Conservation (phyloP, 2,888 invertebrate genomes). For the Leuctra nigra region DNA sequence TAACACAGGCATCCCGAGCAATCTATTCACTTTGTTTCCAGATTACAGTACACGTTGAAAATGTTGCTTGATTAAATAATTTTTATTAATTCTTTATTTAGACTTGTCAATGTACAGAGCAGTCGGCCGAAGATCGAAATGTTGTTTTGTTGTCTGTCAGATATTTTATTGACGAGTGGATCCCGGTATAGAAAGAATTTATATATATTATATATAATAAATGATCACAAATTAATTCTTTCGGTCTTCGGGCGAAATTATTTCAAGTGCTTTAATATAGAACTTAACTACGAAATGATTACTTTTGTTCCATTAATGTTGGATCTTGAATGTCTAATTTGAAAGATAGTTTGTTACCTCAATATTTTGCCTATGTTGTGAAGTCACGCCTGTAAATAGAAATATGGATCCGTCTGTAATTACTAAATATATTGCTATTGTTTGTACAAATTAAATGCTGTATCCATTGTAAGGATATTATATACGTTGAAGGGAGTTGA, state of each 20-base stretch:
- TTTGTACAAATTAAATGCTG: constrained; percentile 25
- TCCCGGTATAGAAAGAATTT: not conserved
- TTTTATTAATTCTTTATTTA: not conserved
- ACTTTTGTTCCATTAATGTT: not conserved
- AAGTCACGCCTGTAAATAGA: constrained; percentile 27
- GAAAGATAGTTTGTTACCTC: constrained; percentile 26
- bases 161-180: too few species aligned
- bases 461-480: constrained; percentile 25
- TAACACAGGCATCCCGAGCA: constrained; percentile 24
- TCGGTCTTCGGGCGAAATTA: not conserved
- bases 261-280: constrained; percentile 26
- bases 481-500: constrained; percentile 20
- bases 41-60: constrained; percentile 4
- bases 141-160: not conserved
- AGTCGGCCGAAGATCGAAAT: not conserved
- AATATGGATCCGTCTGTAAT: constrained; percentile 27
- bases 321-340: not conserved
- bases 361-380: constrained; percentile 24
- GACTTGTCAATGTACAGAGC: constrained; percentile 1
- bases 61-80: not conserved
- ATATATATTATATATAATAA: constrained; percentile 18
- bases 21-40: constrained; percentile 24
- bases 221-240: not conserved
- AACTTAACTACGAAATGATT: constrained; percentile 9
- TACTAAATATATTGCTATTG: constrained; percentile 20